These are phyloP conservation scores for Stenopsyche tienmushanensis DNA, from an alignment of 1,140 invertebrate species.

Conservation along the genomic window DNA sequence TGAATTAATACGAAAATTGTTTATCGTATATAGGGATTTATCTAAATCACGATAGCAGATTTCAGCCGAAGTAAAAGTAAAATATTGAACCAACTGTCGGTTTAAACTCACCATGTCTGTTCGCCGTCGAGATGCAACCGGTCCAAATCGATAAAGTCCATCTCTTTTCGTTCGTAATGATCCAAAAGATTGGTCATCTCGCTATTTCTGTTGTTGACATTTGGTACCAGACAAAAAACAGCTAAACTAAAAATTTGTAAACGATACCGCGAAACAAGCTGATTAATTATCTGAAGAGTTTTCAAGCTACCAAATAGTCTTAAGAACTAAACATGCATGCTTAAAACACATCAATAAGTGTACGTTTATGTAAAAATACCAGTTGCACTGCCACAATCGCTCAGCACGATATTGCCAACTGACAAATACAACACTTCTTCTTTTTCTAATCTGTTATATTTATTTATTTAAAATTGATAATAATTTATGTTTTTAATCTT, in stretches of 20 bases:
- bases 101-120: constrained; percentile 31
- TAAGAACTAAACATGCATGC: too few relatives aligned
- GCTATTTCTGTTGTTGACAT: constrained; percentile 38
- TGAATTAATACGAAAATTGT: not conserved
- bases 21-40: not conserved
- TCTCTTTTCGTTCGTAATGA: constrained; percentile 20
- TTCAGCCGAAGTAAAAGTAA: not conserved
- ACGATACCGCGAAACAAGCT: too few relatives aligned
- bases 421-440: too few relatives aligned
- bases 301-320: too few relatives aligned
- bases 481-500: too few relatives aligned
- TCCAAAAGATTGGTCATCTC: constrained; percentile 32
- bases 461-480: too few relatives aligned
- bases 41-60: not conserved
- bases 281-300: too few relatives aligned
- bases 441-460: too few relatives aligned
- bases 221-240: constrained; percentile 34
- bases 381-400: too few relatives aligned
- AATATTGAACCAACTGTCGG: not conserved
- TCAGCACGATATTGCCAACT: too few relatives aligned
- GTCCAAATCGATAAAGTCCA: constrained; percentile 29
- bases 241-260: constrained; percentile 7
- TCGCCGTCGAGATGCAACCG: constrained; percentile 14
- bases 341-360: too few relatives aligned
- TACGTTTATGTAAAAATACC: too few relatives aligned